These are phyloP conservation scores for Eilema sororculum DNA, from an alignment of 2,888 invertebrate species.

Conservation along the genomic window DNA sequence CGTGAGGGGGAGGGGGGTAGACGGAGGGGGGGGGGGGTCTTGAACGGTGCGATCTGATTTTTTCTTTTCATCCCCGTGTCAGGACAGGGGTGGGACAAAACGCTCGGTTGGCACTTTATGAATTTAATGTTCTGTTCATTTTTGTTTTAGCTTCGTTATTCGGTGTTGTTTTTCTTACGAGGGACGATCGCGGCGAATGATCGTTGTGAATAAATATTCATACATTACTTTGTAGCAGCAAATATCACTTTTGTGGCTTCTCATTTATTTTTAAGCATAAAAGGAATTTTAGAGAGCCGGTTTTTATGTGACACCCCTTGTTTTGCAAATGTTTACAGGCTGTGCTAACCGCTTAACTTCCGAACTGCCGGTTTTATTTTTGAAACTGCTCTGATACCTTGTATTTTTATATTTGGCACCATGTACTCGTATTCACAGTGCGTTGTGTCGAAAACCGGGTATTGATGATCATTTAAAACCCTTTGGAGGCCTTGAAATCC, in stretches of 20 bases:
- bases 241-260: neutral
- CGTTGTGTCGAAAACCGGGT: neutral
- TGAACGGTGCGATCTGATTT: constrained; percentile 20
- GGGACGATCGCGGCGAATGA: neutral
- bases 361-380: neutral
- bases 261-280: neutral
- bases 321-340: neutral
- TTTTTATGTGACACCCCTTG: neutral
- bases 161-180: constrained; percentile 17
- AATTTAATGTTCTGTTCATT: constrained; percentile 26
- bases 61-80: constrained; percentile 26
- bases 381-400: neutral
- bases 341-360: neutral
- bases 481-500: neutral
- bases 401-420: neutral
- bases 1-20: neutral
- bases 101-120: constrained; percentile 16
- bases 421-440: neutral
- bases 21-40: neutral
- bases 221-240: neutral
- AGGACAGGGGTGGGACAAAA: constrained; percentile 23
- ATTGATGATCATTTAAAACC: neutral
- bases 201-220: constrained; percentile 8
- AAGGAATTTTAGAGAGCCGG: neutral
- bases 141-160: constrained; percentile 22